Conservation (phyloP, 2,888 invertebrate genomes). For the Xestia rhomboidea region DNA sequence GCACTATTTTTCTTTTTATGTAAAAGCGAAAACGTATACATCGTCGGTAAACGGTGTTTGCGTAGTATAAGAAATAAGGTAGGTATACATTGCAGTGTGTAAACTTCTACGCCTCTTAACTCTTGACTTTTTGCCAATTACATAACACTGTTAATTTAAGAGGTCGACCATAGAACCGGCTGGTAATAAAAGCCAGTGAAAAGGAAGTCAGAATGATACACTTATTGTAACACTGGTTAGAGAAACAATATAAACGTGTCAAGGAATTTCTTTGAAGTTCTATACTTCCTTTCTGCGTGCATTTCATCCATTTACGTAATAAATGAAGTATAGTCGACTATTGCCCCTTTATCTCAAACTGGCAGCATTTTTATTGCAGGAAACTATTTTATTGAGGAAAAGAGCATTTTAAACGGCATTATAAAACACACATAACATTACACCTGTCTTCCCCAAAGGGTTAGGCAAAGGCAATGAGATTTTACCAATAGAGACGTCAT, state of each 20-base stretch:
- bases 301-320: neutral
- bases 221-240: constrained; percentile 3
- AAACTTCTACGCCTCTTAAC: neutral
- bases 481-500: no score
- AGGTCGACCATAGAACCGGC: constrained; percentile 35
- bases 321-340: neutral
- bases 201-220: constrained; percentile 27
- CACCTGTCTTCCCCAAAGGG: neutral
- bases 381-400: constrained; percentile 8
- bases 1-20: constrained; percentile 36
- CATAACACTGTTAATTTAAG: constrained; percentile 19
- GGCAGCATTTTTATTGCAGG: neutral
- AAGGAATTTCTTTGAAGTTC: constrained; percentile 28
- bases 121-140: constrained; percentile 12
- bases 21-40: constrained; percentile 39
- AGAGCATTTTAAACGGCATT: neutral
- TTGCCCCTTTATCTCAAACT: neutral
- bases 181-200: constrained; percentile 17
- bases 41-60: constrained; percentile 10
- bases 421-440: neutral
- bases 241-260: constrained; percentile 39
- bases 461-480: neutral
- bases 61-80: neutral
- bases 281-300: neutral
- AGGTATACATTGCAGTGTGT: neutral